Evolutionary conservation across 2,888 invertebrate genomes (phyloP).

Genomic region (Taenaris catops): DNA sequence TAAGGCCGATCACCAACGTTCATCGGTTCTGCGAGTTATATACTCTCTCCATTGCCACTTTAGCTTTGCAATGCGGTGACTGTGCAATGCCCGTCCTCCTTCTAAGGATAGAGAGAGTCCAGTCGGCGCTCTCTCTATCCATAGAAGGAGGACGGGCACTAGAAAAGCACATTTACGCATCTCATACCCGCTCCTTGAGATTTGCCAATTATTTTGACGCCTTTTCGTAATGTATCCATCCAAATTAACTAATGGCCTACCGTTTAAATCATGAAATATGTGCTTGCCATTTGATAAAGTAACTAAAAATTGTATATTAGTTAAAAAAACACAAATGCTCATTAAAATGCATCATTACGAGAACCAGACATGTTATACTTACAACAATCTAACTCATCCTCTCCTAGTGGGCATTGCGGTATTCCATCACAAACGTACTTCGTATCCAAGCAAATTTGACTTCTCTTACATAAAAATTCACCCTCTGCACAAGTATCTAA

Average conservation of each 20-base stretch:
- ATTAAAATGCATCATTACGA: not conserved
- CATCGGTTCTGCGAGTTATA: too few species aligned
- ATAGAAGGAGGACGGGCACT: too few species aligned
- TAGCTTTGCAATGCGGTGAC: too few species aligned
- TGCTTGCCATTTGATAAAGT: constrained; percentile 83
- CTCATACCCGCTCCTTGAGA: too few species aligned
- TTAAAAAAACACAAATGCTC: too few species aligned
- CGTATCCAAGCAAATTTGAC: constrained; percentile 81
- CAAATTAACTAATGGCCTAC: constrained; percentile 77
- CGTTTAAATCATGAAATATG: constrained; percentile 80
- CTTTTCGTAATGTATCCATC: constrained; percentile 83
- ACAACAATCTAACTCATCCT: constrained; percentile 91
- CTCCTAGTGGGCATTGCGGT: constrained; percentile 83
- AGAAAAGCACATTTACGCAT: too few species aligned
- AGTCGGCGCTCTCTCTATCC: too few species aligned
- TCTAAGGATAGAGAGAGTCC: too few species aligned
- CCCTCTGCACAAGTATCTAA: constrained; percentile 78
- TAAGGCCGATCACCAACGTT: too few species aligned
- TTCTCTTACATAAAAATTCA: constrained; percentile 82
- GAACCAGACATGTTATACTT: constrained; percentile 56
- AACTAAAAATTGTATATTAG: constrained; percentile 77
- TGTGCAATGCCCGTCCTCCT: too few species aligned
- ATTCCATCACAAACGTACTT: constrained; percentile 82
- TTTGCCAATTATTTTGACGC: constrained; percentile 82
- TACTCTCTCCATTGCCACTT: too few species aligned